phyloP scores from a whole-genome alignment of 1,140 invertebrate species.

The Oncopeltus fasciatus region DNA sequence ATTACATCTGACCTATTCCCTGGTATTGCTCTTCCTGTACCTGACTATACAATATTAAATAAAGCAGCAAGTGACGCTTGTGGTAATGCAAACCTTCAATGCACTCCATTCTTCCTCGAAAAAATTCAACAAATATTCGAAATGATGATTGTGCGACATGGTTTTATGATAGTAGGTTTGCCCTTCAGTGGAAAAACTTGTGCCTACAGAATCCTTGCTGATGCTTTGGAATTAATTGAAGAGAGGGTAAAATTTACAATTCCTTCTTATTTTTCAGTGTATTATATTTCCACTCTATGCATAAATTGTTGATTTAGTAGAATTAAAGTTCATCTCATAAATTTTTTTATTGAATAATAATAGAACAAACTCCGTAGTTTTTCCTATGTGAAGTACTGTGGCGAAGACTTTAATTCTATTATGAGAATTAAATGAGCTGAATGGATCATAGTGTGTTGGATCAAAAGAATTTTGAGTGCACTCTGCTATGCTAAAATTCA shows the following conservation, averaged over 20 bases:
- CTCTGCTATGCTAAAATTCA: too few relatives aligned
- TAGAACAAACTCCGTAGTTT: too few relatives aligned
- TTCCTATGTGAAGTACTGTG: too few relatives aligned
- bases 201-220: constrained; percentile 61
- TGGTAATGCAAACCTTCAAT: constrained; percentile 61
- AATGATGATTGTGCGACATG: constrained; percentile 87
- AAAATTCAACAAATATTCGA: constrained; percentile 89
- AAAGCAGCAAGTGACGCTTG: constrained; percentile 46
- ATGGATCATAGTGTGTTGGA: too few relatives aligned
- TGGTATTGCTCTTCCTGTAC: constrained; percentile 54
- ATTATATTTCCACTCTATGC: neutral
- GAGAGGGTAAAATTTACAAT: constrained; percentile 44
- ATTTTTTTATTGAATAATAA: too few relatives aligned
- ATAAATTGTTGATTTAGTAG: neutral
- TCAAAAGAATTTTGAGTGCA: too few relatives aligned
- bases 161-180: constrained; percentile 79
- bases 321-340: neutral
- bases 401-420: too few relatives aligned
- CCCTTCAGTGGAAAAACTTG: constrained; percentile 78
- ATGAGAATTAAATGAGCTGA: too few relatives aligned
- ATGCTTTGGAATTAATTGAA: constrained; percentile 61
- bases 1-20: constrained; percentile 87
- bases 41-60: constrained; percentile 49
- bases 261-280: neutral
- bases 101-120: constrained; percentile 67